A percentile compares a stretch with the other conserved stretches of the same genome.
These are phyloP conservation scores for Prinia subflava DNA, from an alignment of 2,113 vertebrate genomes.

Conservation along the genomic window DNA sequence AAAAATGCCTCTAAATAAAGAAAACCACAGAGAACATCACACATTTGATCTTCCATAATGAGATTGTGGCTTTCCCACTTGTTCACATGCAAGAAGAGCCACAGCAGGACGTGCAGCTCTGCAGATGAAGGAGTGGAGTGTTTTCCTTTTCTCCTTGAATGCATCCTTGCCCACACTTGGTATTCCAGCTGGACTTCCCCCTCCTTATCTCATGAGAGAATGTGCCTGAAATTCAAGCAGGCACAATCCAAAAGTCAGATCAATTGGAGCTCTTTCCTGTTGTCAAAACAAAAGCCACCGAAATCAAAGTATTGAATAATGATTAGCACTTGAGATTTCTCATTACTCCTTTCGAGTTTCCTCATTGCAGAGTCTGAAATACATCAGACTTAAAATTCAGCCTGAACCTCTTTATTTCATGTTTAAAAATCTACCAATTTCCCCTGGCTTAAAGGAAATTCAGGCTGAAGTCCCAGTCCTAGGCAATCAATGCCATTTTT, in stretches of 20 bases:
- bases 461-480: background rate
- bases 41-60: background rate
- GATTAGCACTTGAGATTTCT: background rate
- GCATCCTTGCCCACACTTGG: background rate
- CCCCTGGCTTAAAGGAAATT: background rate
- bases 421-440: background rate
- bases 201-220: background rate
- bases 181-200: background rate
- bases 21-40: background rate
- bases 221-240: background rate
- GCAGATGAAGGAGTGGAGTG: background rate
- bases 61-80: background rate
- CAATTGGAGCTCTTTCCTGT: background rate
- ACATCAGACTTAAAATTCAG: background rate
- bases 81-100: background rate
- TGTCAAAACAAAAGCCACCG: background rate
- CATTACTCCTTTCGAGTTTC: background rate
- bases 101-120: background rate
- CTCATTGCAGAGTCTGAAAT: background rate
- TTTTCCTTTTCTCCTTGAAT: background rate
- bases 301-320: background rate
- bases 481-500: background rate
- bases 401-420: background rate
- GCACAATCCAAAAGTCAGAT: background rate
- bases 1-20: background rate